These are phyloP conservation scores for Ursus arctos DNA, from an alignment of 2,113 vertebrate genomes.

Conservation along the genomic window DNA sequence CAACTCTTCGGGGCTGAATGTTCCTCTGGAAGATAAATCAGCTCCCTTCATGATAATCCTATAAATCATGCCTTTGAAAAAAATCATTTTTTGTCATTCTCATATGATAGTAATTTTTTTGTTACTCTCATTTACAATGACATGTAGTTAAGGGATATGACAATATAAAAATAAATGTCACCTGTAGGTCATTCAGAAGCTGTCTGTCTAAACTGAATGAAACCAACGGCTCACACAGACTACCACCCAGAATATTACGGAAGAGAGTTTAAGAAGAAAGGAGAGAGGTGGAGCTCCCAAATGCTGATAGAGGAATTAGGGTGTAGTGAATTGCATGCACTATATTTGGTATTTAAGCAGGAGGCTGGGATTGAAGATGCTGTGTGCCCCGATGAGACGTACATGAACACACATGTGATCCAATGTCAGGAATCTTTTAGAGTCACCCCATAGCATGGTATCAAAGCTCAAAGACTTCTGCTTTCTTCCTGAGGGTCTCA, in stretches of 20 bases:
- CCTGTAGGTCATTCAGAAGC: conserved; percentile 38
- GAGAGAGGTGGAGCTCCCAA: not conserved
- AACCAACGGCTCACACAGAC: not conserved
- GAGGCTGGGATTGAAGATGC: not conserved
- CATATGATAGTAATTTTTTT: not conserved
- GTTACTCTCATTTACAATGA: not conserved
- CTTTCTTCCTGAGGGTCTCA: not conserved
- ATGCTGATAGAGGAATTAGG: not conserved
- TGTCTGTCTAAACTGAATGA: not conserved
- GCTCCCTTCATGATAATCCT: not conserved
- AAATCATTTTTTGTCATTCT: conserved; percentile 11
- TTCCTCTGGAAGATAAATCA: not conserved
- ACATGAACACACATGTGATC: not conserved
- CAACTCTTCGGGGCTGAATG: not conserved
- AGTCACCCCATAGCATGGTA: not conserved
- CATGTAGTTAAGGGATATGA: not conserved
- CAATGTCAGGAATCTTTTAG: not conserved
- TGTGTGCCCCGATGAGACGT: not conserved
- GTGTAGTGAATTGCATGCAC: not conserved
- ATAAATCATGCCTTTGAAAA: conserved; percentile 20
- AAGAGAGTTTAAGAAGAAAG: not conserved
- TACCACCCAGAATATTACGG: not conserved
- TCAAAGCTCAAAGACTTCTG: not conserved
- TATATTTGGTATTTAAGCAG: not conserved
- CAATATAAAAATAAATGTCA: conserved; percentile 25